Evolutionary conservation across 2,797 vertebrate genomes (phyloP), one percentile per base, ranked within the genome.

Genomic region (Poeciliopsis paucimaculata): DNA sequence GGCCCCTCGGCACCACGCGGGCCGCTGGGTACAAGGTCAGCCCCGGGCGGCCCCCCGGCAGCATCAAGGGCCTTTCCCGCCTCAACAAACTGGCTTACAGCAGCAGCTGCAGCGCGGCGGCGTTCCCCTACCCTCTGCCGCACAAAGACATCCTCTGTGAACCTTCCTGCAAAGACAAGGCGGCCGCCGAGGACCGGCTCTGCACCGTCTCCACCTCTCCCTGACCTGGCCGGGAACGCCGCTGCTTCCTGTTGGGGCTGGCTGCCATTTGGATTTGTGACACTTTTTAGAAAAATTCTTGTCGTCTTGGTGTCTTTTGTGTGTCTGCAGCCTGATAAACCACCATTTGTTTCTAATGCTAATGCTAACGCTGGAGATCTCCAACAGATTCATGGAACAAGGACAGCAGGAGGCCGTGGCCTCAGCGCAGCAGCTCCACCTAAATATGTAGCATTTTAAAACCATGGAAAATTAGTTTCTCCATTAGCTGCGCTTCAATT

Each of bases 1-100:
- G 98, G 95, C 98, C 98, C 71, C 94, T 99, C 80, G 98, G 98
- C 62, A 99, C 98, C 28, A 99, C 98, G 92, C 97, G 98, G 94
- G 98, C 98, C 6, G 98, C 98, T 0, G 98, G 98, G 82, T 99
- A 99, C 94, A 98, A 99, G 96, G 98, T 99, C 91, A 99, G 98
- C 93, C 98, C 98, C 0, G 98, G 98, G 26, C 96, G 98, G 86
- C 98, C 98, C 88, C 98, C 98, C 36, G 98, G 98, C 92, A 99
- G 98, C 96, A 98, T 99, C 95, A 99, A 98, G 96, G 97, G 97
- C 90, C 97, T 98, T 26, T 98, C 98, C 75, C 97, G 97, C 76
- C 96, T 98, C 96, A 96, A 96, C 86, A 98, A 99, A 96, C 97
- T 99, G 89, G 95, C 95, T 89, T 99, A 97, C 76, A 94, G 96